Percentiles rank a stretch among this genome's conserved stretches.
These are phyloP conservation scores for Vulpes vulpes DNA, from an alignment of 2,113 vertebrate genomes.

Conservation along the genomic window DNA sequence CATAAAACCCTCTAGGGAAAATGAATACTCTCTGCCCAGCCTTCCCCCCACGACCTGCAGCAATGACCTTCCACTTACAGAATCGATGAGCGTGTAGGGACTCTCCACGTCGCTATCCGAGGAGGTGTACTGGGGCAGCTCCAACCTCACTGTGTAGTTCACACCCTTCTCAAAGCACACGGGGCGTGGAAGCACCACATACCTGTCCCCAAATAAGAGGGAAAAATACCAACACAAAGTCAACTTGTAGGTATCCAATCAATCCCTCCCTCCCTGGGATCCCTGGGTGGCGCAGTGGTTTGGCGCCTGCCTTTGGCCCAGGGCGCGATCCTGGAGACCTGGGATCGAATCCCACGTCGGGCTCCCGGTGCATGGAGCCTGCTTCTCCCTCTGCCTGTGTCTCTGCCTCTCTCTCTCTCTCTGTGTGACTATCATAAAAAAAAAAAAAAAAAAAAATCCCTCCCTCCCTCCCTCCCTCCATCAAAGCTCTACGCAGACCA, in stretches of 20 bases:
- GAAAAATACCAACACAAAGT: background rate
- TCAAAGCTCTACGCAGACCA: background rate
- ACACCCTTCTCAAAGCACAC: slow-evolving; percentile 96
- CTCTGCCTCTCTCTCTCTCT: too few species aligned
- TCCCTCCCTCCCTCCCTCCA: background rate
- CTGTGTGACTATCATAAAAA: too few species aligned
- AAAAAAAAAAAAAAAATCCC: too few species aligned
- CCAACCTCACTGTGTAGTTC: slow-evolving; percentile 96
- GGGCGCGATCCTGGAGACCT: too few species aligned
- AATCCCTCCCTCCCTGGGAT: background rate
- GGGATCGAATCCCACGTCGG: too few species aligned
- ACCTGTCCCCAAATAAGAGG: slow-evolving; percentile 86
- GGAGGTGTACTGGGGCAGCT: slow-evolving; percentile 93
- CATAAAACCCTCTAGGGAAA: background rate
- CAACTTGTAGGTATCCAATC: background rate
- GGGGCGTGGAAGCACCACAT: slow-evolving; percentile 91
- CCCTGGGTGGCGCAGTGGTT: too few species aligned
- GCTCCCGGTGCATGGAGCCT: too few species aligned
- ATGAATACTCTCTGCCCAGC: accelerated
- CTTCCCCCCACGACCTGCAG: background rate
- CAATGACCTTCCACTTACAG: slow-evolving; percentile 89
- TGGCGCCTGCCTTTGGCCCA: too few species aligned
- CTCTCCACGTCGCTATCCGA: slow-evolving; percentile 90
- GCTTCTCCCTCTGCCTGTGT: too few species aligned
- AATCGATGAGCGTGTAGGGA: slow-evolving; percentile 97